Conservation (phyloP, 2,888 invertebrate species). For the Ariolimax columbianus region DNA sequence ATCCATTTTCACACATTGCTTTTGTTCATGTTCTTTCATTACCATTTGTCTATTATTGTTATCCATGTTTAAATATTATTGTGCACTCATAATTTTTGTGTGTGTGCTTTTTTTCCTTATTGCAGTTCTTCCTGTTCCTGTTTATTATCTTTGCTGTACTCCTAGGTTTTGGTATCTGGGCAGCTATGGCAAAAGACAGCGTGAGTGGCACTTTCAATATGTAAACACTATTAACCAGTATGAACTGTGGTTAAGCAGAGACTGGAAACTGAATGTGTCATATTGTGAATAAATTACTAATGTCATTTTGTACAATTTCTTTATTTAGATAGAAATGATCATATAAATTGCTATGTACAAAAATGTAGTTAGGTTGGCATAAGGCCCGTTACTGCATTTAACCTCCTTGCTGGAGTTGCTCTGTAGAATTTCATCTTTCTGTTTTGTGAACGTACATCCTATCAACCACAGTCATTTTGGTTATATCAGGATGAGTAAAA, state of each 20-base stretch:
- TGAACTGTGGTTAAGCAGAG: not conserved
- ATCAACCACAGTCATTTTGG: too few relatives aligned
- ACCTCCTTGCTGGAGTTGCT: too few relatives aligned
- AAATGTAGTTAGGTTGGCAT: too few relatives aligned
- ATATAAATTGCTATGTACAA: too few relatives aligned
- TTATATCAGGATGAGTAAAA: too few relatives aligned
- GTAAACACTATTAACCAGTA: too few relatives aligned
- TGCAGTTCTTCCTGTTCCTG: conserved; percentile 87
- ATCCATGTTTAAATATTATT: not conserved
- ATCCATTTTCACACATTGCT: too few relatives aligned
- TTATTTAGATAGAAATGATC: not conserved
- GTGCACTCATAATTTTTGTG: not conserved
- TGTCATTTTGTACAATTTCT: not conserved
- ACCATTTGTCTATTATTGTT: not conserved
- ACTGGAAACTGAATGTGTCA: not conserved
- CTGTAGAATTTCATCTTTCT: too few relatives aligned
- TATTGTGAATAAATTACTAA: not conserved
- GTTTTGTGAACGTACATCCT: too few relatives aligned
- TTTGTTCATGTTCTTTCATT: too few relatives aligned
- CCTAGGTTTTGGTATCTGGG: conserved; percentile 88
- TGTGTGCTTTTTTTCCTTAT: not conserved
- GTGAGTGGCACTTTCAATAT: conserved; percentile 58
- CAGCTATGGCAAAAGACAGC: conserved; percentile 85
- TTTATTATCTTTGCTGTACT: conserved; percentile 88
- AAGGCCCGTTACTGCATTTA: too few relatives aligned